Base-by-base conservation (phyloP, 1,140 invertebrate genomes). In the Ips typographus region DNA sequence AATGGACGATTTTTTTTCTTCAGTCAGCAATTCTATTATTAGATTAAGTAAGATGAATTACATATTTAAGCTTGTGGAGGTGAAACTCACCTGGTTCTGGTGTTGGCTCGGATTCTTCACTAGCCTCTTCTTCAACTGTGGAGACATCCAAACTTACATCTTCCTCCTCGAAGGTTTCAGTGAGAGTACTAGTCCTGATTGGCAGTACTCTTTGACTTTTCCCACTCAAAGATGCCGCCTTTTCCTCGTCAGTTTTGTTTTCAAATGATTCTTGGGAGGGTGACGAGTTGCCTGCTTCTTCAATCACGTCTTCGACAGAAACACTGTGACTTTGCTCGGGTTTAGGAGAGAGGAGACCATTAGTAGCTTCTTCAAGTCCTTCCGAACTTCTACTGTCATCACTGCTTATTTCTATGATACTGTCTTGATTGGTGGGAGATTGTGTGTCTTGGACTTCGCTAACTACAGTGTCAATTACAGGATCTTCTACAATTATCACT, bases 81-180 rank as follows among this genome's bases (percentile, higher is more conserved):
- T 72, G 40, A 79, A 70, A 68, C 79, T 80, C 67, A 79, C 75
- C 2, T 73, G 76, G 6, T 78, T 77, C 4, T 77, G 59, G n/a
- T 22, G 22, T 22, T 22, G 22, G 22, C 22, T 22, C 22, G 22
- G 22, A 22, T 22, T 22, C 22, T 22, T 22, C 22, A 22, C 22
- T 22, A 22, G 22, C 22, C 22, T 22, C 22, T 22, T 22, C 22
- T 22, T 22, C 22, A 22, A 22, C 22, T 22, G 22, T 22, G 0
- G 22, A 22, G 22, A 22, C 22, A 22, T 22, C 22, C 2, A 22
- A 49, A 7, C 1, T 78, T 1, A 79, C 75, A 72, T 78, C 72
- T 5, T 56, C 38, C 2, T 22, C 44, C 7, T 49, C 44, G 44
- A 49, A 49, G 3, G 44, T 49, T 22, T 49, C 44, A 1, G 44